Percentiles rank a stretch among this genome's conserved stretches.
These are phyloP conservation scores for Oithona nana DNA, from an alignment of 2,888 invertebrate species.

Conservation along the genomic window DNA sequence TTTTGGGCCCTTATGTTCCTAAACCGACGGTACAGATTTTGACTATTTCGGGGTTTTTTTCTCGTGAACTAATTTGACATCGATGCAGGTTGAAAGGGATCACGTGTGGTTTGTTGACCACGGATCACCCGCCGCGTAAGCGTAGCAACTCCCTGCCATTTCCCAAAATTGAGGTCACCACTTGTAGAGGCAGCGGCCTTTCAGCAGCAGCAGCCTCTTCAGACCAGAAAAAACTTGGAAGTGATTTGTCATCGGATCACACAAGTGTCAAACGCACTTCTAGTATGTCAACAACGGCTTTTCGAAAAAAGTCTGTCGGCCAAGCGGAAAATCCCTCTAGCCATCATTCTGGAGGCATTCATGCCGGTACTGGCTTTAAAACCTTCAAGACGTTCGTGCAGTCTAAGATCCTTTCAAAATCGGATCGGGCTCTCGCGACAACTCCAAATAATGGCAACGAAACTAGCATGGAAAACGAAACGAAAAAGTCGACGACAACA, in stretches of 20 bases:
- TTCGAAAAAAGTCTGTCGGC: constrained; percentile 9
- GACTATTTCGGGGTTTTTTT: neutral
- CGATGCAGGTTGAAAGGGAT: neutral
- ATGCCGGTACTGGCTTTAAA: no score
- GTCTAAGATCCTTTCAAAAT: constrained; percentile 17
- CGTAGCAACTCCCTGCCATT: constrained; percentile 83
- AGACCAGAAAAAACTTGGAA: neutral
- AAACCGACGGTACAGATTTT: constrained; percentile 52
- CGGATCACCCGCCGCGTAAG: constrained; percentile 41
- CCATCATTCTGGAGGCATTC: no score
- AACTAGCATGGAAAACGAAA: neutral
- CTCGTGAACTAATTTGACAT: neutral
- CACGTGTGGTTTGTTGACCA: constrained; percentile 1
- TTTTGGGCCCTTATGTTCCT: constrained; percentile 88
- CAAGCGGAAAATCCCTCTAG: neutral
- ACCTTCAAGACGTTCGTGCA: constrained; percentile 16
- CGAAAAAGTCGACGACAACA: neutral
- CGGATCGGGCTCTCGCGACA: constrained; percentile 1
- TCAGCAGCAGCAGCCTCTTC: neutral
- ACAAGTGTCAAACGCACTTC: neutral
- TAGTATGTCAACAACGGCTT: neutral
- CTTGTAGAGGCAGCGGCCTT: neutral
- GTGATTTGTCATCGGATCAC: neutral
- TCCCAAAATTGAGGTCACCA: constrained; percentile 61
- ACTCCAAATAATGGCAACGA: neutral